phyloP scores from a whole-genome alignment of 2,797 vertebrate species.

The Capromys pilorides region DNA sequence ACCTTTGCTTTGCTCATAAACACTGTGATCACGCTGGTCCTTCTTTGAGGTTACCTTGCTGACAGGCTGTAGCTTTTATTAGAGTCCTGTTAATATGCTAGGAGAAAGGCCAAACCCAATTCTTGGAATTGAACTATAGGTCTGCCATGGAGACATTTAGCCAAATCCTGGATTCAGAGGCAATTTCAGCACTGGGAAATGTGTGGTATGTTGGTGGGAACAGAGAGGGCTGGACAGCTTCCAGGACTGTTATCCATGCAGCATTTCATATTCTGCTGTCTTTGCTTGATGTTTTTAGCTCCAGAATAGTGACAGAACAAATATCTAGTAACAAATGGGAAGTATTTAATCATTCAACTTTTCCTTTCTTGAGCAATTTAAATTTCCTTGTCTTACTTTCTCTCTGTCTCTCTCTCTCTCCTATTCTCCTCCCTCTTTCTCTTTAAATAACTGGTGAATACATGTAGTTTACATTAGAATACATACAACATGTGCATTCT shows the following conservation, averaged over 20 bases:
- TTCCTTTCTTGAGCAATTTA: constrained; percentile 8
- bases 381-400: constrained; percentile 10
- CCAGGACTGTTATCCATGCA: constrained; percentile 10
- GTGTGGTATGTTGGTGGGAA: constrained; percentile 1
- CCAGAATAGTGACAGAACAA: constrained; percentile 55
- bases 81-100: constrained; percentile 34
- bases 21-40: not conserved
- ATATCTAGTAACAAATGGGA: constrained; percentile 47
- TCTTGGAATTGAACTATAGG: constrained; percentile 68
- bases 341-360: constrained; percentile 34
- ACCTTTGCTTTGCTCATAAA: constrained; percentile 39
- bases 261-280: not conserved
- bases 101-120: constrained; percentile 61
- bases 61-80: constrained; percentile 53
- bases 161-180: constrained; percentile 63
- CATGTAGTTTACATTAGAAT: not conserved
- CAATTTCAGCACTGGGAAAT: constrained; percentile 58
- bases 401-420: not conserved
- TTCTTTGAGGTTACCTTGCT: constrained; percentile 42
- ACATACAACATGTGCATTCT: no score
- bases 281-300: constrained; percentile 55
- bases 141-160: constrained; percentile 53
- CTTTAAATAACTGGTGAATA: not conserved
- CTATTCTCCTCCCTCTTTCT: not conserved
- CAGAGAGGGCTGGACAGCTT: constrained; percentile 50